Evolutionary conservation across 2,888 invertebrate genomes (phyloP), one percentile per base, ranked within the genome.

Genomic region (Pandemis corylana): DNA sequence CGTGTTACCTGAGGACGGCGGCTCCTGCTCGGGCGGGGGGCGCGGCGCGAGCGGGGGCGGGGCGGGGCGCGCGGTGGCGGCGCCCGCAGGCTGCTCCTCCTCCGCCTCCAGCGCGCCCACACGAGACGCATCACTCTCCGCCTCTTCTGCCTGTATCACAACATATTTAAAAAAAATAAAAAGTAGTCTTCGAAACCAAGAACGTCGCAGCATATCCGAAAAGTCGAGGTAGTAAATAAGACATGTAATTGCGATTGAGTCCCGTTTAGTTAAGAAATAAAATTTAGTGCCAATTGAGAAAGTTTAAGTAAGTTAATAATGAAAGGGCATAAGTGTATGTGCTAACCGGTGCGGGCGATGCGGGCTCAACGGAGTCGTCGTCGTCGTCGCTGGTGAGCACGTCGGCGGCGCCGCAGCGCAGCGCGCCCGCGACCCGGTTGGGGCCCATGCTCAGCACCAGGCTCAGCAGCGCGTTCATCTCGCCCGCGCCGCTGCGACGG

Each of bases 381-480:
- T 72, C 78, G 0, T 68, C 77, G 15, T 44, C 77, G 36, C 51
- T 78, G 80, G 13, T 78, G 79, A 0, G 82, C 82, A n/a, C 85
- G 6, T 79, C 80, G 9, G 79, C 77, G 56, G 83, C 79, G 76
- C 86, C 89, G 81, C 90, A 88, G 49, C 92, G 89, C 76, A 93
- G 81, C 51, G 94, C 91, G 71, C 90, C 92, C 75, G 90, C 93
- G 64, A 88, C 92, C 76, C 91, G 85, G 83, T 90, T 90, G 81
- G 90, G 90, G 10, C 92, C 93, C 92, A 93, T 93, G 81, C 89
- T 91, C 59, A 94, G 89, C 78, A 95, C 93, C 44, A 94, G 89
- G 76, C 90, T 90, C 20, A 94, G 87, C 13, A 94, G 87, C 6
- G 94, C 94, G 84, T 94, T 94, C 93, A 94, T 94, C 85, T 95